These are phyloP conservation scores for Amblyjoppa proteus DNA, from an alignment of 2,888 invertebrate species.

Conservation along the genomic window DNA sequence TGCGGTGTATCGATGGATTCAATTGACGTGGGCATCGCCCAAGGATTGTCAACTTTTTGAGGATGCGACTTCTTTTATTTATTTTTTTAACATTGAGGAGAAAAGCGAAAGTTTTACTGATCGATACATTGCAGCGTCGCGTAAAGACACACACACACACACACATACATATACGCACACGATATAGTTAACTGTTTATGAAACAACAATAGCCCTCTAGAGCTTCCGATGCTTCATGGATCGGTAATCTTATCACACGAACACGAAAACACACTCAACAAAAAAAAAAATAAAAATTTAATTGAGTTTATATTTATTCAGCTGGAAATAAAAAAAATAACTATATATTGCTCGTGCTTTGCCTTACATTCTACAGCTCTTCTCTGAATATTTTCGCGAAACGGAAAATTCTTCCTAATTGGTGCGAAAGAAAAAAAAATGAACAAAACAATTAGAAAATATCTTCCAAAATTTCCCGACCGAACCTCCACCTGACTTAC, in stretches of 20 bases:
- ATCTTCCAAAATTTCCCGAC: conserved; percentile 29
- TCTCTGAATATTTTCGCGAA: conserved; percentile 71
- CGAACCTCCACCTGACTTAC: conserved; percentile 48
- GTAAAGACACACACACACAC: neutral
- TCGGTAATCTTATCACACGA: neutral
- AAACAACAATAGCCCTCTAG: conserved; percentile 3
- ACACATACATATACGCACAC: neutral
- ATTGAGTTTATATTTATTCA: conserved; percentile 34
- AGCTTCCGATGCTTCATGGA: neutral
- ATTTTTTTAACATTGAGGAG: neutral
- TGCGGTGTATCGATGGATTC: conserved; percentile 53
- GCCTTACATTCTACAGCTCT: conserved; percentile 59
- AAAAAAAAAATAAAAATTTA: conserved; percentile 19
- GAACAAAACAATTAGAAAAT: neutral
- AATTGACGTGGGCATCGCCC: too few relatives aligned
- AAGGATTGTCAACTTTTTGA: neutral
- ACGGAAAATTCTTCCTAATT: conserved; percentile 22
- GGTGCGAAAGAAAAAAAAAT: neutral
- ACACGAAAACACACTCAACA: conserved; percentile 21
- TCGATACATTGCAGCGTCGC: conserved; percentile 54
- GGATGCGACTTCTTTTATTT: neutral
- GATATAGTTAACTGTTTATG: neutral
- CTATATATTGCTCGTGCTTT: conserved; percentile 63
- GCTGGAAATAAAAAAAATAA: conserved; percentile 54
- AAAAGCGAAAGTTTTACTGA: neutral